Percentiles rank a stretch among this genome's conserved stretches.
These are phyloP conservation scores for Trachymyrmex septentrionalis DNA, from an alignment of 1,140 invertebrate genomes.

Conservation along the genomic window DNA sequence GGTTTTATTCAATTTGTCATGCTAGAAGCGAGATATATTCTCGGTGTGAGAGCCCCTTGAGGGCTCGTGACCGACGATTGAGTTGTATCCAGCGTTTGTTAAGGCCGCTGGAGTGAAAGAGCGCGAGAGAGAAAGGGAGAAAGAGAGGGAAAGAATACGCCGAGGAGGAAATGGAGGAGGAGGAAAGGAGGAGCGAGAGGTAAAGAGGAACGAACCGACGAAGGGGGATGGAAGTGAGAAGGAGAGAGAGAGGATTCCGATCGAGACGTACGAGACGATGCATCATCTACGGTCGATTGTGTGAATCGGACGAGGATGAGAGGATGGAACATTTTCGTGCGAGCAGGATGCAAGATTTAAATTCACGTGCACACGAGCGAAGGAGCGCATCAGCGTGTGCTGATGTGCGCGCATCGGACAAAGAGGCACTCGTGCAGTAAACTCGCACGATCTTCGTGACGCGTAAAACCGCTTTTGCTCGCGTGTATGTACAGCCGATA, in stretches of 20 bases:
- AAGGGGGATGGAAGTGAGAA: constrained; percentile 33
- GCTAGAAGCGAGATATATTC: constrained; percentile 24
- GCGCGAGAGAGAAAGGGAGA: constrained; percentile 14
- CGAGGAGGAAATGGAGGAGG: constrained; percentile 11
- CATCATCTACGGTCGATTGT: constrained; percentile 73
- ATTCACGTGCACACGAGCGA: constrained; percentile 68
- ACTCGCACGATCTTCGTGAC: constrained; percentile 74
- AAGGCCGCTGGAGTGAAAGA: constrained; percentile 69
- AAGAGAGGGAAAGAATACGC: background rate
- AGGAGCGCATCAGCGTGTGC: constrained; percentile 61
- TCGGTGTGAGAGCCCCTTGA: constrained; percentile 73
- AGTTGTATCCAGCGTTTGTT: constrained; percentile 78
- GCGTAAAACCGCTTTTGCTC: constrained; percentile 65
- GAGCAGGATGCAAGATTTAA: constrained; percentile 68
- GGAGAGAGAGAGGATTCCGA: constrained; percentile 54
- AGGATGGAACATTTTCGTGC: constrained; percentile 51
- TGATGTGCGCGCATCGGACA: constrained; percentile 72
- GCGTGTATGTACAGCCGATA: background rate
- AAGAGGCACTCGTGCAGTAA: constrained; percentile 76
- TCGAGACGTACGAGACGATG: constrained; percentile 75
- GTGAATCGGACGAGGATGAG: constrained; percentile 71
- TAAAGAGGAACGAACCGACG: constrained; percentile 37
- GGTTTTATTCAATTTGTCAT: constrained; percentile 43
- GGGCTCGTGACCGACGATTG: constrained; percentile 77
- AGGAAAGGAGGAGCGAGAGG: constrained; percentile 2